phyloP scores from a whole-genome alignment of 2,888 invertebrate genomes.

The Criorhina ranunculi region DNA sequence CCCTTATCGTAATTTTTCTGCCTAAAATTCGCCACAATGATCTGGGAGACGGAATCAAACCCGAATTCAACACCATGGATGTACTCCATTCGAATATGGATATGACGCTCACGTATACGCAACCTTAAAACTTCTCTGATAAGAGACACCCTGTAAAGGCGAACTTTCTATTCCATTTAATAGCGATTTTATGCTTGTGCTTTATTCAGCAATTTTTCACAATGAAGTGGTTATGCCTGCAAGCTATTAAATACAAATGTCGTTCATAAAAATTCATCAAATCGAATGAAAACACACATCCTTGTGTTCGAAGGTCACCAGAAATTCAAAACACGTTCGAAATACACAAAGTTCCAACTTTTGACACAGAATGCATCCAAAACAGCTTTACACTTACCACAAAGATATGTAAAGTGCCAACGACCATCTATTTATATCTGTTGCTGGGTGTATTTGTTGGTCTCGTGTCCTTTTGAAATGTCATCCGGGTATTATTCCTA shows the following conservation, averaged over 20 bases:
- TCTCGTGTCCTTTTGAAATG: not conserved
- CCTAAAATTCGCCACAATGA: too few relatives aligned
- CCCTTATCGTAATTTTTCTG: too few relatives aligned
- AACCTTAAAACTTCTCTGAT: too few relatives aligned
- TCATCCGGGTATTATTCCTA: constrained; percentile 3
- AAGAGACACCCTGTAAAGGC: too few relatives aligned
- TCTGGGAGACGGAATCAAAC: too few relatives aligned
- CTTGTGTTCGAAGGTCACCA: not conserved
- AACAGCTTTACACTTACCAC: not conserved
- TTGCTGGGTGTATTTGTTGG: constrained; percentile 4
- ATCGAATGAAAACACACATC: constrained; percentile 31
- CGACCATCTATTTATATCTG: not conserved
- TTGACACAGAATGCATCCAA: not conserved
- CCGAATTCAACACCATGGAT: too few relatives aligned
- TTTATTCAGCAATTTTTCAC: constrained; percentile 1
- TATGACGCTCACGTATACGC: too few relatives aligned
- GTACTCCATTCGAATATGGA: too few relatives aligned
- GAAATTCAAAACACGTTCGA: constrained; percentile 15
- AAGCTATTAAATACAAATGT: constrained; percentile 21
- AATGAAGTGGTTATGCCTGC: constrained; percentile 41
- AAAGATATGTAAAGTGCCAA: not conserved
- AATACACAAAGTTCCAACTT: not conserved
- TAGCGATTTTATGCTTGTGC: not conserved
- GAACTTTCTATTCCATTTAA: not conserved
- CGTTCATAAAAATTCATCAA: constrained; percentile 22